phyloP scores from a whole-genome alignment of 2,888 invertebrate genomes.

The Tenthredo amoena region DNA sequence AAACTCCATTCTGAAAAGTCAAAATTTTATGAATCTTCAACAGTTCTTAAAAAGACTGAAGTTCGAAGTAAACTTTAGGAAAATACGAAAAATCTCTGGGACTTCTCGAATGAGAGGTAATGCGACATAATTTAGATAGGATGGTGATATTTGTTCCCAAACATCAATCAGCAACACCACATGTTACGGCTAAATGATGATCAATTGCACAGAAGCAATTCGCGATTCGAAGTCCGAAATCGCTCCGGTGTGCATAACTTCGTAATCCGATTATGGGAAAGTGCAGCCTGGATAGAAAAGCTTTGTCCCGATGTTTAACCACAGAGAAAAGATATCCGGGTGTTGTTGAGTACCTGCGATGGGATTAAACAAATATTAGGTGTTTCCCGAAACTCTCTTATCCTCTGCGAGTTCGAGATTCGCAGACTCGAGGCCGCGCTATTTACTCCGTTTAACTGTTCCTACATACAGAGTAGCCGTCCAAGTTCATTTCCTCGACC shows the following conservation, averaged over 20 bases:
- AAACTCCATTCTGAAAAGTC: neutral
- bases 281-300: neutral
- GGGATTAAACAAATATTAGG: constrained; percentile 9
- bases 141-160: neutral
- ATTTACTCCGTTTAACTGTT: neutral
- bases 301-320: neutral
- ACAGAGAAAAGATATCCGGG: neutral
- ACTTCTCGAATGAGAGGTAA: neutral
- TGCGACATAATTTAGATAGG: neutral
- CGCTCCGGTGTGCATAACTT: neutral
- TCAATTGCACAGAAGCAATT: neutral
- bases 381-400: constrained; percentile 1
- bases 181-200: neutral
- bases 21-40: neutral
- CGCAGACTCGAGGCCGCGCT: neutral
- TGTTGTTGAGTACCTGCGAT: neutral
- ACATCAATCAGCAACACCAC: neutral
- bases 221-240: neutral
- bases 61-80: neutral
- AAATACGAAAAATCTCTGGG: neutral
- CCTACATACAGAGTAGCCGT: neutral
- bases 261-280: neutral
- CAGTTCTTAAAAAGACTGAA: neutral
- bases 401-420: neutral
- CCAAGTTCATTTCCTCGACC: constrained; percentile 1